Evolutionary conservation across 2,888 invertebrate species (phyloP).

Genomic region (Thymelicus sylvestris): DNA sequence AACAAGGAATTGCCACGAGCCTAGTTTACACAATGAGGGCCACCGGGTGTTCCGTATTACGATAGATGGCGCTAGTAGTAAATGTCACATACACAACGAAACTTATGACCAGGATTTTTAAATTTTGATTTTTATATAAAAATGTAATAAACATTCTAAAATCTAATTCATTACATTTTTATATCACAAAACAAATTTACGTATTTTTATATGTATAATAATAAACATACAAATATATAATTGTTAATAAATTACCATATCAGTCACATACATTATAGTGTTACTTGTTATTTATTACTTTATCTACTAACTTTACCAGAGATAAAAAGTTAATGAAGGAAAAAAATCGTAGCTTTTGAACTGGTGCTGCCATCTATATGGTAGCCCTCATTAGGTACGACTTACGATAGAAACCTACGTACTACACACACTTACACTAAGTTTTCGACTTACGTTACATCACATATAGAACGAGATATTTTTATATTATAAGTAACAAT

Average conservation of each 20-base stretch:
- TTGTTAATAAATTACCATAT: background rate
- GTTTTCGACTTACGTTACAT: slow-evolving; percentile 76
- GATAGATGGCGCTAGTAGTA: slow-evolving; percentile 20
- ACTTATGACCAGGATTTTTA: too few species aligned
- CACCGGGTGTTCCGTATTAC: slow-evolving; percentile 22
- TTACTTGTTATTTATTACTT: too few species aligned
- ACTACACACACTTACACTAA: slow-evolving; percentile 58
- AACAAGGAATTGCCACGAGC: slow-evolving; percentile 77
- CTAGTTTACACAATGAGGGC: slow-evolving; percentile 61
- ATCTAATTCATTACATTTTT: too few species aligned
- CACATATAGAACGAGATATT: slow-evolving; percentile 83
- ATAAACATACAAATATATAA: background rate
- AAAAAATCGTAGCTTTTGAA: background rate
- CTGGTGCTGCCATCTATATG: slow-evolving; percentile 22
- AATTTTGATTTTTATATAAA: too few species aligned
- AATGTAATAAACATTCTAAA: too few species aligned
- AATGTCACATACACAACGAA: background rate
- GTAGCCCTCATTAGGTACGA: slow-evolving; percentile 46
- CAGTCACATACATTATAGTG: too few species aligned
- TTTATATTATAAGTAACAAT: slow-evolving; percentile 70
- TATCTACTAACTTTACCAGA: too few species aligned
- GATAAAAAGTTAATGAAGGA: background rate
- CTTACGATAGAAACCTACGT: slow-evolving; percentile 62
- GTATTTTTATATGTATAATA: background rate
- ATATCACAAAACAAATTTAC: background rate